Evolutionary conservation across 2,888 invertebrate species (phyloP).

Genomic region (Drosophila suboccidentalis): DNA sequence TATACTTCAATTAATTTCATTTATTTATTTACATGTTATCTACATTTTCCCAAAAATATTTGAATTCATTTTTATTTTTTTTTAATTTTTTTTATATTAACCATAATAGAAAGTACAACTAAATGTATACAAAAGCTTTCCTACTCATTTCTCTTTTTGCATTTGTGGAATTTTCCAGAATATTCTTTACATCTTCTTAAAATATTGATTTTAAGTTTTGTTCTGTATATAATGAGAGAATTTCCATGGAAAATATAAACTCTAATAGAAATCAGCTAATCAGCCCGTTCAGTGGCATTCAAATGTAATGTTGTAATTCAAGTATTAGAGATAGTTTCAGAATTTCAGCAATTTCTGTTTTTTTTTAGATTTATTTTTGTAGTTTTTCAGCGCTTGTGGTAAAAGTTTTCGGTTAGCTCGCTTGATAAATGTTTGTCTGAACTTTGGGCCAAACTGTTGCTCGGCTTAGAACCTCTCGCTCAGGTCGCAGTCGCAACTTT

Average conservation of each 20-base stretch:
- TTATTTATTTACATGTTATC: too few relatives aligned
- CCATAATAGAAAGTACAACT: not conserved
- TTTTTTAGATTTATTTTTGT: not conserved
- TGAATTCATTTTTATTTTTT: too few relatives aligned
- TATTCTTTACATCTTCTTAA: not conserved
- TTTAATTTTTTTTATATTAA: not conserved
- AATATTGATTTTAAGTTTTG: not conserved
- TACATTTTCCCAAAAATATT: too few relatives aligned
- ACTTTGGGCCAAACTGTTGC: slow-evolving; percentile 76
- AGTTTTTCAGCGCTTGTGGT: slow-evolving; percentile 37
- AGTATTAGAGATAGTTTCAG: slow-evolving; percentile 3
- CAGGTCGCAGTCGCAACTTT: slow-evolving; percentile 30
- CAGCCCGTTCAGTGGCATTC: slow-evolving; percentile 38
- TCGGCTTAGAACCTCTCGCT: slow-evolving; percentile 27
- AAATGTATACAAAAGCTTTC: not conserved
- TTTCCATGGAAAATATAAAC: not conserved
- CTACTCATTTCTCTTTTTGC: not conserved
- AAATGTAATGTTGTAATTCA: slow-evolving; percentile 46
- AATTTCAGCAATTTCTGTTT: slow-evolving; percentile 8
- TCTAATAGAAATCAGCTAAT: not conserved
- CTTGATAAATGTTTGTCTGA: slow-evolving; percentile 74
- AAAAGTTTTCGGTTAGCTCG: slow-evolving; percentile 62
- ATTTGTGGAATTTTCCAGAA: not conserved
- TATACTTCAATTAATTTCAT: too few relatives aligned
- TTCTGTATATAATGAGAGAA: not conserved